Base-by-base conservation (phyloP, 2,888 invertebrate genomes). In the Priocnemis perturbator region DNA sequence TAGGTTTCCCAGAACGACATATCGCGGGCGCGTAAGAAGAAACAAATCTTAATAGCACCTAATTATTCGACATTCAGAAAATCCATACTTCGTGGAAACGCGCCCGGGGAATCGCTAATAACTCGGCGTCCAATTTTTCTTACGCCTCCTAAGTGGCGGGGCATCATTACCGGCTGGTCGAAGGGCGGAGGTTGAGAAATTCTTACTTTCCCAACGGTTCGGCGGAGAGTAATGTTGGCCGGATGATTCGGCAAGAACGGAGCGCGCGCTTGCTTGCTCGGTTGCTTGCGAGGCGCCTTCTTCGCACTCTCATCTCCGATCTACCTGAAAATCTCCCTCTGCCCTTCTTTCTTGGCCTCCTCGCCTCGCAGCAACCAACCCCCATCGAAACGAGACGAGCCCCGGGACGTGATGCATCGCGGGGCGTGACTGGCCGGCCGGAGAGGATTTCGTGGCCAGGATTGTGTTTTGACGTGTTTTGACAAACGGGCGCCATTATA, bases 401-500 rank as follows among this genome's bases (percentile, higher is more conserved):
- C 67, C 52, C 21, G 55, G 68, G 72, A 78, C 71, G 76, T 86
- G 86, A 87, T 87, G 85, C 85, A 86, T 86, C 80, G 85, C 76
- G 81, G 86, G 87, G 87, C 87, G 87, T 87, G 87, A 85, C 86
- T 81, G 77, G 66, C 56, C 66, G 66, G 63, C 73, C 67, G 61
- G 65, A 66, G 67, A 78, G 83, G 83, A 83, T 84, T 85, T 85
- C 83, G 85, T 85, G 77, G 79, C 78, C 72, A 74, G 83, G 78
- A 84, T 85, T 78, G 81, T 88, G 87, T 88, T 88, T 87, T 88
- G 88, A 88, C 87, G 85, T 88, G 88, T 88, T 88, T 88, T 88
- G 88, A 88, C 88, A 88, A 88, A 88, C 87, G 86, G 84, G 81
- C 86, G 86, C 87, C 85, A 88, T 88, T 88, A 87, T 85, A 82